Base-by-base conservation (phyloP, 2,797 vertebrate genomes). In the Euthynnus affinis region DNA sequence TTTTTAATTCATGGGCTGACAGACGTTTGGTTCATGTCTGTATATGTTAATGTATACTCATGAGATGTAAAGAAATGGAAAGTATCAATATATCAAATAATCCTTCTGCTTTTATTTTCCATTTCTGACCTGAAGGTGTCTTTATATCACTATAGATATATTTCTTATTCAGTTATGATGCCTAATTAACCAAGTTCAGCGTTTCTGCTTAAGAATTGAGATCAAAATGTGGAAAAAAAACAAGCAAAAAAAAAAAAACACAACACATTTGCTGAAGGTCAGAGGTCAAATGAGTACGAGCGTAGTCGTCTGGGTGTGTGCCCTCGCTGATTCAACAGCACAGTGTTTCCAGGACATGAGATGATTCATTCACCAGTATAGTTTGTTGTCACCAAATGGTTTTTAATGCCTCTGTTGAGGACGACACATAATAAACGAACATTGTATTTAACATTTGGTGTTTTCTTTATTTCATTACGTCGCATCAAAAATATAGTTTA, bases 361-460 rank as follows among this genome's bases (percentile, higher is more conserved):
- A 74, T 70, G 74, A 64, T 88, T 88, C 65, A 85, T 75, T 83
- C 64, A 87, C 71, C 23, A 69, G 60, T 82, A 80, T 66, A 69
- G 66, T 86, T 88, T 80, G 74, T 84, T 74, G 65, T 89, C 85
- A 87, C 72, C 69, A 85, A 83, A 80, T 83, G 72, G 77, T 86
- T 91, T 93, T 90, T 82, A 88, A 87, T 74, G 67, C 88, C 80
- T 86, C 85, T 73, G 64, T 73, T 81, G 72, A 90, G 82, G 84
- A 89, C 59, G 74, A 61, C 71, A 66, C 83, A 82, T 81, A 91
- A 89, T 93, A 93, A 93, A 93, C 60, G 73, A 87, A 86, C 69
- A 84, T 82, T 89, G 86, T 87, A 89, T 91, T 90, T 80, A 62
- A 88, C 40, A 23, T 75, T 69, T 62, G 20, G 1, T 5, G n/a